Evolutionary conservation across 2,797 vertebrate genomes (phyloP).

Genomic region (Alcedo quadribrachys): DNA sequence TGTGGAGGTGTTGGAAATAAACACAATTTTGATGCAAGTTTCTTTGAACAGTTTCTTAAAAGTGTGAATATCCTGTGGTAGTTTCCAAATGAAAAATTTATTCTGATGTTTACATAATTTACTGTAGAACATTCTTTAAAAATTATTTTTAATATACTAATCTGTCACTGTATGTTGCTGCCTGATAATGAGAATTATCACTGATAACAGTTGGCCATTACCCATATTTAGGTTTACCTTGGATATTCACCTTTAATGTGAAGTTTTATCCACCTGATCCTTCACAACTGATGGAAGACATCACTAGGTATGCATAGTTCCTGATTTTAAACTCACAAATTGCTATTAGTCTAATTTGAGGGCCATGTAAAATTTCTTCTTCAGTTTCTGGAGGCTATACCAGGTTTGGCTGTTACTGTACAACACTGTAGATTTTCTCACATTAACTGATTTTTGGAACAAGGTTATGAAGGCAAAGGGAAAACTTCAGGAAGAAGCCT

Average conservation of each 20-base stretch:
- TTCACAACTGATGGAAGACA: slow-evolving; percentile 93
- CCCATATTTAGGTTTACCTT: slow-evolving; percentile 86
- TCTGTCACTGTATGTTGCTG: not conserved
- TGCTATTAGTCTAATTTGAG: not conserved
- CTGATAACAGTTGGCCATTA: slow-evolving; percentile 11
- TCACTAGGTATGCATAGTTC: slow-evolving; percentile 87
- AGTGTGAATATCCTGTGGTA: not conserved
- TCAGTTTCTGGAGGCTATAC: not conserved
- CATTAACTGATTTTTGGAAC: not conserved
- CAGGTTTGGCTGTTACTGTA: not conserved
- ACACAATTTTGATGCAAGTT: not conserved
- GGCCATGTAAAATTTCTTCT: not conserved
- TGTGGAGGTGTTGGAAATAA: not conserved
- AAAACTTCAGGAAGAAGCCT: not conserved
- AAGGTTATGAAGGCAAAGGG: not conserved
- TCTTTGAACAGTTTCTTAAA: not conserved
- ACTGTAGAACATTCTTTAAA: not conserved
- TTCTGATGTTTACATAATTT: not conserved
- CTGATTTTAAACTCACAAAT: not conserved
- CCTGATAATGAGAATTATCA: not conserved
- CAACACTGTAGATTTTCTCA: not conserved
- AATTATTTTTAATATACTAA: not conserved
- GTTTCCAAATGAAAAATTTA: not conserved
- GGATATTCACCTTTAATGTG: slow-evolving; percentile 94
- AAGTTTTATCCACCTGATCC: slow-evolving; percentile 99